Conservation (phyloP, 2,113 vertebrate genomes). For the Antigone vipio region DNA sequence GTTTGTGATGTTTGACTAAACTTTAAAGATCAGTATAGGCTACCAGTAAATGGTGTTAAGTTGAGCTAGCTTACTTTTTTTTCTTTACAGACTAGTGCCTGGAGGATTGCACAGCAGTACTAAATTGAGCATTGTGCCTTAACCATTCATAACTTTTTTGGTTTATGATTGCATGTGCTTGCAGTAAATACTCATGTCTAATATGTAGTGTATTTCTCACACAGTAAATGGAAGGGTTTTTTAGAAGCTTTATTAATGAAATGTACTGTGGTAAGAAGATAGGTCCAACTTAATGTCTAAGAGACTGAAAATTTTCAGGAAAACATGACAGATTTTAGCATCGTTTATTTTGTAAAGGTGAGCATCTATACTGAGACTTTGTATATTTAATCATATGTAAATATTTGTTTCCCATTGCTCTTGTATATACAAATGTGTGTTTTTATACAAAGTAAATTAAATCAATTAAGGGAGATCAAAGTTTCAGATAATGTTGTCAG, state of each 20-base stretch:
- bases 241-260: not conserved
- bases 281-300: not conserved
- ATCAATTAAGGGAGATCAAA: constrained; percentile 41
- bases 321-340: not conserved
- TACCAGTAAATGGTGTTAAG: not conserved
- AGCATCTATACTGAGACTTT: not conserved
- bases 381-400: constrained; percentile 35
- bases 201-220: not conserved
- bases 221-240: not conserved
- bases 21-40: not conserved
- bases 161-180: not conserved
- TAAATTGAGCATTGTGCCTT: not conserved
- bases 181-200: not conserved
- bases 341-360: not conserved
- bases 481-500: not conserved
- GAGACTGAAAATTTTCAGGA: not conserved
- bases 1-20: not conserved
- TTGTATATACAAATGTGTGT: constrained; percentile 30
- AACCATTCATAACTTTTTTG: not conserved
- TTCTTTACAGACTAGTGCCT: not conserved
- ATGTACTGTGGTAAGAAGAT: not conserved
- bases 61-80: not conserved
- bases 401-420: not conserved
- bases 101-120: not conserved
- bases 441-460: constrained; percentile 55